phyloP scores from a whole-genome alignment of 2,797 vertebrate genomes.

The Myripristis jacobus region DNA sequence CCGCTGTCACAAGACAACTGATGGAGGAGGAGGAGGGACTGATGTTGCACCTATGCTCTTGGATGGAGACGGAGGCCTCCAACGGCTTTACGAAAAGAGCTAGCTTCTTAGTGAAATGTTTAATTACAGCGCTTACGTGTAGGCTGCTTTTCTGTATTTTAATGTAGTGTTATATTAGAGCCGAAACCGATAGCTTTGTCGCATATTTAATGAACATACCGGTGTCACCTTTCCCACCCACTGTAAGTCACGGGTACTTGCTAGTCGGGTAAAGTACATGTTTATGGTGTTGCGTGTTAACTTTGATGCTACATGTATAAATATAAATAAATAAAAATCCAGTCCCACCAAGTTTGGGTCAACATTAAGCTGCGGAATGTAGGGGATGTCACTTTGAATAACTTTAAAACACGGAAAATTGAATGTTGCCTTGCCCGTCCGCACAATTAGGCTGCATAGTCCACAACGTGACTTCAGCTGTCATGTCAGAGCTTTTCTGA shows the following conservation, averaged over 20 bases:
- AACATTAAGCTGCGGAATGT: too few relatives aligned
- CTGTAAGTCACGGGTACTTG: background rate
- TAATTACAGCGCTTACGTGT: rapidly evolving
- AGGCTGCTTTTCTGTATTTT: background rate
- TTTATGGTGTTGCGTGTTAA: too few relatives aligned
- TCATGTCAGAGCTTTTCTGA: too few relatives aligned
- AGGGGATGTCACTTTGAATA: too few relatives aligned
- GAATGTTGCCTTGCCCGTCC: too few relatives aligned
- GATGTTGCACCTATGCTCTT: constrained; percentile 55
- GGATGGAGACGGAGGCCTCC: constrained; percentile 54
- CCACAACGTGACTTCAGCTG: too few relatives aligned
- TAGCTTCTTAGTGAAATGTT: background rate
- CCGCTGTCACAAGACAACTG: constrained; percentile 79
- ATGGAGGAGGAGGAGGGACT: constrained; percentile 61
- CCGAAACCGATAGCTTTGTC: constrained; percentile 60
- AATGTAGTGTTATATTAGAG: background rate
- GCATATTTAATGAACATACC: constrained; percentile 74
- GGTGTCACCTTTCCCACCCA: constrained; percentile 66
- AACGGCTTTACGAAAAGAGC: background rate
- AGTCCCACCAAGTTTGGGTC: too few relatives aligned
- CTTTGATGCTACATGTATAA: too few relatives aligned
- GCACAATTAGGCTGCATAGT: too few relatives aligned
- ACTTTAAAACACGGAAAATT: too few relatives aligned
- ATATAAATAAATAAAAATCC: too few relatives aligned
- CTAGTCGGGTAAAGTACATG: too few relatives aligned